Evolutionary conservation across 2,113 vertebrate species (phyloP).

Genomic region (Macrotus californicus): DNA sequence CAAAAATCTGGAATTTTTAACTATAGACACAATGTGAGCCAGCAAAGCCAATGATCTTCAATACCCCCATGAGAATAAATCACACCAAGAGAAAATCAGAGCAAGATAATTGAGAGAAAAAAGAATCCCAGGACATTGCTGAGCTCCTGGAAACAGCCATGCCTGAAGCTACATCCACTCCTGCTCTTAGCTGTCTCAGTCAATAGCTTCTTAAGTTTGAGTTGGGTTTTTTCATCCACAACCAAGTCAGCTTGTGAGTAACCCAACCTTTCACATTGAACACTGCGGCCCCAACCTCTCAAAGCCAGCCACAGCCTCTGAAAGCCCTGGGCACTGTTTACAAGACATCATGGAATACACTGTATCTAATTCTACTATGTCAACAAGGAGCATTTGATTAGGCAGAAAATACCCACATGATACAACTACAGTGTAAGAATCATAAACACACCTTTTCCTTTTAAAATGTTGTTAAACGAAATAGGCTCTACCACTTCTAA

Average conservation of each 20-base stretch:
- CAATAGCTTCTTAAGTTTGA: neutral
- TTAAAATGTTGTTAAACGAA: neutral
- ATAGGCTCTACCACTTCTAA: neutral
- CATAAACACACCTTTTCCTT: neutral
- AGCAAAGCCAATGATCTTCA: neutral
- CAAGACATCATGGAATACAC: neutral
- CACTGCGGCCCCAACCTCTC: neutral
- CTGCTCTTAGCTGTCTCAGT: neutral
- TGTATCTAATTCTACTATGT: neutral
- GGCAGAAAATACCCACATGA: neutral
- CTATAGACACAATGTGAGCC: neutral
- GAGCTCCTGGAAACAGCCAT: neutral
- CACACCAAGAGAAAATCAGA: neutral
- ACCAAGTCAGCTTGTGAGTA: neutral
- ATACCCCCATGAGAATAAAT: neutral
- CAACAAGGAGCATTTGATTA: neutral
- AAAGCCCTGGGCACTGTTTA: neutral
- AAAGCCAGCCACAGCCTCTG: neutral
- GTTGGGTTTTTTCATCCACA: neutral
- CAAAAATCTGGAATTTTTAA: neutral
- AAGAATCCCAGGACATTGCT: neutral
- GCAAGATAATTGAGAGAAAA: neutral
- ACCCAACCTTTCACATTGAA: neutral
- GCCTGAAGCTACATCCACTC: neutral
- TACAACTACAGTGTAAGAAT: neutral